A percentile compares a stretch with the other conserved stretches of the same genome.
These are phyloP conservation scores for Ptilonorhynchus violaceus DNA, from an alignment of 2,113 vertebrate species.

Conservation along the genomic window DNA sequence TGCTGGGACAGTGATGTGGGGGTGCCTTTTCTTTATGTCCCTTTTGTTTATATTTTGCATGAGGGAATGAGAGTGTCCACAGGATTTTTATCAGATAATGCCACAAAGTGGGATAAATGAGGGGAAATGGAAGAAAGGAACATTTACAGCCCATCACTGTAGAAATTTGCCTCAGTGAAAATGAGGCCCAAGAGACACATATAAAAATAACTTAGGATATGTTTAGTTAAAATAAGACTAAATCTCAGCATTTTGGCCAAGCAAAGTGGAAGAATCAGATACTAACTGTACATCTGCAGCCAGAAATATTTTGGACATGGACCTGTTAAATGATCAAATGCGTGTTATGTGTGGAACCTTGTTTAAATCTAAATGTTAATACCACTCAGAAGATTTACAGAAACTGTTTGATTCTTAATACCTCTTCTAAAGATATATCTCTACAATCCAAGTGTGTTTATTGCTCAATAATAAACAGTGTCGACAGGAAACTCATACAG, in stretches of 20 bases:
- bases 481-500: constrained; percentile 69
- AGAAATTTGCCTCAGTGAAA: constrained; percentile 6
- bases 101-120: background rate
- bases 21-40: background rate
- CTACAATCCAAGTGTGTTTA: constrained; percentile 69
- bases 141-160: background rate
- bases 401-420: constrained; percentile 70
- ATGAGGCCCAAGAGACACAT: background rate
- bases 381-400: constrained; percentile 66
- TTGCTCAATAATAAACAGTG: constrained; percentile 71
- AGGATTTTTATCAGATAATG: background rate
- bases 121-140: background rate
- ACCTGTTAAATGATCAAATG: constrained; percentile 59
- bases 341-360: constrained; percentile 23
- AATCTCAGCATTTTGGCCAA: constrained; percentile 46
- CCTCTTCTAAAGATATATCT: constrained; percentile 64
- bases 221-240: constrained; percentile 58
- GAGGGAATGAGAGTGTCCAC: background rate
- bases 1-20: background rate
- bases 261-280: constrained; percentile 22
- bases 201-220: constrained; percentile 38
- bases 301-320: background rate
- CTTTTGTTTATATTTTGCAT: background rate
- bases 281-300: constrained; percentile 15
- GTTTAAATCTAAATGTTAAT: constrained; percentile 64